Evolutionary conservation across 2,113 vertebrate genomes (phyloP), one percentile per base, ranked within the genome.

Genomic region (Barbus barbus): DNA sequence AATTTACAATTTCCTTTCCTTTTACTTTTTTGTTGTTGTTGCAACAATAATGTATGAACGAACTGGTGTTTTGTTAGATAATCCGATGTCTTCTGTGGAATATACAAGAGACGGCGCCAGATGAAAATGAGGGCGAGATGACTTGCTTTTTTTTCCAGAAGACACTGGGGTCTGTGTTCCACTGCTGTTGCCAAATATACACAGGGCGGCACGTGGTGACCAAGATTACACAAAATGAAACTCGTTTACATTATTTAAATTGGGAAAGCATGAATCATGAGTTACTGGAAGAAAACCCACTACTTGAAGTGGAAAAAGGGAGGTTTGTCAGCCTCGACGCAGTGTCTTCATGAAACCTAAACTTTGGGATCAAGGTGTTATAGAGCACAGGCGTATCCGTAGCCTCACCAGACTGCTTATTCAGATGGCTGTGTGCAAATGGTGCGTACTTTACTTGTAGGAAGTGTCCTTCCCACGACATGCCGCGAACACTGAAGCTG

Each of bases 171-270:
- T 84, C 36, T 74, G 38, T 69, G 51, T 41, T 76, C 38, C 72
- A 72, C 83, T 44, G 83, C 80, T 14, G 53, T 67, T 73, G 41
- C 82, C 67, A 65, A 83, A 72, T n/a, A 84, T 46, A 77, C 31
- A 11, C 24, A 81, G 22, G 31, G 71, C 51, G 78, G 48, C 82
- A 82, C 83, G 13, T 28, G 81, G 67, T 84, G 33, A 46, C 56
- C 3, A 28, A 82, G 83, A 53, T 76, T 73, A 82, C 81, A 84
- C 79, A 87, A 82, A 65, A 60, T 48, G n/a, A 73, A 84, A 73
- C 41, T 44, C 56, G 83, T 83, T 78, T 83, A 84, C 73, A 36
- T 22, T 38, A 78, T 87, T 79, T 53, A 9, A 77, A 67, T 38
- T 9, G 13, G 72, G 72, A 80, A 75, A 56, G 53, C 24, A 82